Percentiles rank a stretch among this genome's conserved stretches.
These are phyloP conservation scores for Anoplolepis gracilipes DNA, from an alignment of 1,140 invertebrate genomes.

Conservation along the genomic window DNA sequence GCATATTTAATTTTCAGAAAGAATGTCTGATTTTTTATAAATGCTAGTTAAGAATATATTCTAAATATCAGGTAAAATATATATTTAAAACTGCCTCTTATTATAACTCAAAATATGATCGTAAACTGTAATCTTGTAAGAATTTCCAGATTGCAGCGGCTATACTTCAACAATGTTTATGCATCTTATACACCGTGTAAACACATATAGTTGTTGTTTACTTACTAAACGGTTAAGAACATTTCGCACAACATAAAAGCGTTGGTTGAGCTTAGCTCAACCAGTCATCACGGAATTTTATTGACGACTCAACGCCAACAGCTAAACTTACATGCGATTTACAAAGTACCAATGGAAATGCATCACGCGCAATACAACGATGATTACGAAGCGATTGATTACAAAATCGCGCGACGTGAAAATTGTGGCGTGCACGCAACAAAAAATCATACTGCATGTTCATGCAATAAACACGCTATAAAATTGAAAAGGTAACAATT, in stretches of 20 bases:
- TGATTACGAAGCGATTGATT: conserved; percentile 1
- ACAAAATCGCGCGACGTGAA: conserved; percentile 15
- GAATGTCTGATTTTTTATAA: background rate
- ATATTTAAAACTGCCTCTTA: no score
- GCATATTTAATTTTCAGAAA: background rate
- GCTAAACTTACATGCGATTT: background rate
- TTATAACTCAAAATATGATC: background rate
- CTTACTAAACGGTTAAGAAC: conserved; percentile 30
- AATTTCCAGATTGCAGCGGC: background rate
- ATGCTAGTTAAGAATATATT: background rate
- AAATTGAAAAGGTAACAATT: background rate
- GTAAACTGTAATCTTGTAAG: background rate
- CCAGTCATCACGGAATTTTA: background rate
- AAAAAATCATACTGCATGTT: background rate
- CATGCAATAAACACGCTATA: background rate
- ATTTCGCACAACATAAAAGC: conserved; percentile 16
- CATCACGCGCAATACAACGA: background rate
- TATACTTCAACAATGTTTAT: background rate
- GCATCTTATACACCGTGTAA: background rate
- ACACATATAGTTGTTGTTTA: background rate
- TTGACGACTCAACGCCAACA: background rate
- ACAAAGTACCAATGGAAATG: background rate
- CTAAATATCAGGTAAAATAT: background rate
- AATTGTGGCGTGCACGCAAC: background rate
- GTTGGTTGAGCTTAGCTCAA: background rate